These are phyloP conservation scores for Peromyscus attwateri DNA, from an alignment of 2,797 vertebrate species.

Conservation along the genomic window DNA sequence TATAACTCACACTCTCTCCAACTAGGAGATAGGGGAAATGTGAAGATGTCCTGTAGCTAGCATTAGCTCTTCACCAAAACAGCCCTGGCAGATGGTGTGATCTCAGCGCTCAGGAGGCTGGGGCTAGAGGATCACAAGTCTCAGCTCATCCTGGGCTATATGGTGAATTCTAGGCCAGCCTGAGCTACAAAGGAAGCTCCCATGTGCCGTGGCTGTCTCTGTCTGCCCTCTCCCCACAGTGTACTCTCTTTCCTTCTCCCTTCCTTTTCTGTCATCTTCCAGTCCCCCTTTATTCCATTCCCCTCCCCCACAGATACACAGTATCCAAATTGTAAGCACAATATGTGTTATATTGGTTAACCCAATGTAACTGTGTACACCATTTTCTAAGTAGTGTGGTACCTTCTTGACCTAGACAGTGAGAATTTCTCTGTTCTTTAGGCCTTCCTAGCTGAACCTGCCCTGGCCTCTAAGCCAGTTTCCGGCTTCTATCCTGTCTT, in stretches of 20 bases:
- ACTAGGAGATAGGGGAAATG: background rate
- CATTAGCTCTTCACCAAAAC: conserved; percentile 41
- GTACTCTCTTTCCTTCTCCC: background rate
- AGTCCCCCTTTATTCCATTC: background rate
- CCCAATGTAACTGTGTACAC: conserved; percentile 43
- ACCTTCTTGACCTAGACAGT: background rate
- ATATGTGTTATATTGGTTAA: conserved; percentile 21
- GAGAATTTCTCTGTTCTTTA: conserved; percentile 34
- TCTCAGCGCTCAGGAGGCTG: background rate
- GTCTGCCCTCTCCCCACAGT: background rate
- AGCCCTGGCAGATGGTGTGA: background rate
- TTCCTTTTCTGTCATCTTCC: background rate
- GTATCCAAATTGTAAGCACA: conserved; percentile 25
- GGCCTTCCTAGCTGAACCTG: background rate
- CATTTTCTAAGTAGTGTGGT: background rate
- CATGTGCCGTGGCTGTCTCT: background rate
- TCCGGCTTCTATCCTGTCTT: background rate
- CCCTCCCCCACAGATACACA: background rate
- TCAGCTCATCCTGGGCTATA: background rate
- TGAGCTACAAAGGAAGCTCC: background rate
- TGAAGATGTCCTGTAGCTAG: background rate
- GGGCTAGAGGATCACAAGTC: too few relatives aligned
- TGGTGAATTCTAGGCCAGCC: background rate
- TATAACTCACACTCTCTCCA: background rate
- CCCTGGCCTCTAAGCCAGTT: background rate